Percentiles rank a stretch among this genome's conserved stretches.
phyloP scores from a whole-genome alignment of 2,888 invertebrate genomes.

The Gymnocheta viridis region DNA sequence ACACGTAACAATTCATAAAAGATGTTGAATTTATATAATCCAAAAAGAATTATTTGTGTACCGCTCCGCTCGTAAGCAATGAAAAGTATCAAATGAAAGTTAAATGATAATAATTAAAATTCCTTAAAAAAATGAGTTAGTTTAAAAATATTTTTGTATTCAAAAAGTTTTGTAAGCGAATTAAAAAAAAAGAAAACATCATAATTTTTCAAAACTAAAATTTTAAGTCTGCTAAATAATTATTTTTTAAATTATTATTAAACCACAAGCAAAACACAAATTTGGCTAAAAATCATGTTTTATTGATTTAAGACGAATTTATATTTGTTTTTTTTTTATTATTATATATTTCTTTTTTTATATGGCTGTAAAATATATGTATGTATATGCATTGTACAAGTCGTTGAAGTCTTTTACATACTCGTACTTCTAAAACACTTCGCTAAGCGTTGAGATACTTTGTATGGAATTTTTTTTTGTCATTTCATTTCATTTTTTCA shows the following conservation, averaged over 20 bases:
- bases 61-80: not conserved
- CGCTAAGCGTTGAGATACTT: too few relatives aligned
- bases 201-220: not conserved
- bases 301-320: slow-evolving; percentile 53
- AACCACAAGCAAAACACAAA: not conserved
- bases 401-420: slow-evolving; percentile 33
- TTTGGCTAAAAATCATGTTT: slow-evolving; percentile 27
- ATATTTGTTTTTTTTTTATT: slow-evolving; percentile 7
- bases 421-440: slow-evolving; percentile 28
- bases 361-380: not conserved
- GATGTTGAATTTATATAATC: not conserved
- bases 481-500: too few relatives aligned
- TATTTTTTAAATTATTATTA: slow-evolving; percentile 27
- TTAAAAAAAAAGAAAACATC: not conserved
- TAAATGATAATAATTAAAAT: slow-evolving; percentile 18
- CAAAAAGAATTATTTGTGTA: not conserved
- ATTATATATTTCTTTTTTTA: slow-evolving; percentile 9
- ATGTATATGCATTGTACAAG: slow-evolving; percentile 1
- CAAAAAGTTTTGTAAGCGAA: slow-evolving; percentile 16
- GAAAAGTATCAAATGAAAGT: not conserved
- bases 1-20: not conserved
- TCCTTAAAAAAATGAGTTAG: slow-evolving; percentile 18
- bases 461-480: too few relatives aligned
- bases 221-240: not conserved
- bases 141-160: slow-evolving; percentile 55